Base-by-base conservation (phyloP, 30 jellyfish, hydroid and myxozoan species). In the Clytia hemisphaerica region DNA sequence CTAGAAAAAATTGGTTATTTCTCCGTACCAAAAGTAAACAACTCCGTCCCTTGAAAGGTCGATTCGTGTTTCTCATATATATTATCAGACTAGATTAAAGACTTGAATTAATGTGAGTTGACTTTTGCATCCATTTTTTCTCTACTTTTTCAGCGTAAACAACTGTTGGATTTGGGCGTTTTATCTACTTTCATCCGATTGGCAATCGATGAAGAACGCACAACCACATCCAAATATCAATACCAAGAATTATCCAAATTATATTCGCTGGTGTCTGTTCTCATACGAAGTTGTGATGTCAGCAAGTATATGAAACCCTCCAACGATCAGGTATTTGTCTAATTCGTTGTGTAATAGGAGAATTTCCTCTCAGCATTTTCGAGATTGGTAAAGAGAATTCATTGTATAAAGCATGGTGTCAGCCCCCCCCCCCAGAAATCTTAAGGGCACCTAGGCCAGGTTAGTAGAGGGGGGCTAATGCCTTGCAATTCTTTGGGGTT, bases 201-300 rank as follows among this genome's bases (percentile, higher is more conserved):
- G 40, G 93, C 88, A 40, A 72, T 88, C 42, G 97, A 88, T 37
- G 97, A 88, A 57, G 97, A 88, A 31, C 75, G 94, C 30, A 72
- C 80, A 63, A 66, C 86, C 21, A 29, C 92, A 10, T 51, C 70
- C 38, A 88, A 83, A 62, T 88, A 88, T 57, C 97, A 88, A 26
- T 74, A 68, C 57, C 76, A 73, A 42, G 97, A 88, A 71, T 68
- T 81, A 27, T 71, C 92, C 35, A 88, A 88, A 59, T 51, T 88
- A 55, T 88, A 79, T 38, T 75, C 94, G 16, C 88, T 88, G 22
- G 97, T 88, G 16, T 88, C 97, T 2, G 72, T 88, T 5, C 84
- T 88, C 2, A 80, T 88, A 31, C 62, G 97, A 60, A 88, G 97
- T 48, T 88, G 97, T 61, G 94, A 88, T 59, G 97, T 88, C 21